A percentile compares a stretch with the other conserved stretches of the same genome.
Evolutionary conservation across 2,888 invertebrate genomes (phyloP).

Genomic region (Callyntrura sp.): DNA sequence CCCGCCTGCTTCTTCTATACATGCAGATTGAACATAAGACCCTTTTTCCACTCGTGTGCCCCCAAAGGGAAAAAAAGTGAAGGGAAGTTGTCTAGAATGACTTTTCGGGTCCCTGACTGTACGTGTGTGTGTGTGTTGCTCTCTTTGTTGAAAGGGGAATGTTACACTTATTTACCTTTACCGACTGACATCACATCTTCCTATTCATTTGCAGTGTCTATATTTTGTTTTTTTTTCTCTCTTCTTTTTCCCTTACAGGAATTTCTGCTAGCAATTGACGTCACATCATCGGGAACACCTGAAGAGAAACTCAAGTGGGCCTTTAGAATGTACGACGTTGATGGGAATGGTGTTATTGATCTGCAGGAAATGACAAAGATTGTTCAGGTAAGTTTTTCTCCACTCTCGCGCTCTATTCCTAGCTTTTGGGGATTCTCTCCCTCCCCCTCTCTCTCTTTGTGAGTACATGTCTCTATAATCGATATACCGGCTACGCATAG

Average conservation of each 20-base stretch:
- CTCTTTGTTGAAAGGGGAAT: too few species aligned
- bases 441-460: background rate
- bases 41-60: too few species aligned
- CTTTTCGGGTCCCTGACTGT: too few species aligned
- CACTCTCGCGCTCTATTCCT: slow-evolving; percentile 82
- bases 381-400: slow-evolving; percentile 92
- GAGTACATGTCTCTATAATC: too few species aligned
- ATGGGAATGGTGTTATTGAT: slow-evolving; percentile 99
- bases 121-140: background rate
- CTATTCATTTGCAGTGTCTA: slow-evolving; percentile 28
- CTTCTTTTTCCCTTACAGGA: slow-evolving; percentile 90
- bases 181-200: too few species aligned
- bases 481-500: too few species aligned
- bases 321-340: slow-evolving; percentile 99
- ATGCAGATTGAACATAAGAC: too few species aligned
- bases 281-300: slow-evolving; percentile 98
- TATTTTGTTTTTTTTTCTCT: slow-evolving; percentile 45
- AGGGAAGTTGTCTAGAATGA: too few species aligned
- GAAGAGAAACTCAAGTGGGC: slow-evolving; percentile 99
- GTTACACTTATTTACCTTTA: too few species aligned
- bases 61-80: too few species aligned
- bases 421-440: background rate
- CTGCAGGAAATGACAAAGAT: slow-evolving; percentile 99
- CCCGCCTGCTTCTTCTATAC: too few species aligned
- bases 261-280: slow-evolving; percentile 98